phyloP scores from a whole-genome alignment of 2,797 vertebrate species.

The Dendrocincla fuliginosa region DNA sequence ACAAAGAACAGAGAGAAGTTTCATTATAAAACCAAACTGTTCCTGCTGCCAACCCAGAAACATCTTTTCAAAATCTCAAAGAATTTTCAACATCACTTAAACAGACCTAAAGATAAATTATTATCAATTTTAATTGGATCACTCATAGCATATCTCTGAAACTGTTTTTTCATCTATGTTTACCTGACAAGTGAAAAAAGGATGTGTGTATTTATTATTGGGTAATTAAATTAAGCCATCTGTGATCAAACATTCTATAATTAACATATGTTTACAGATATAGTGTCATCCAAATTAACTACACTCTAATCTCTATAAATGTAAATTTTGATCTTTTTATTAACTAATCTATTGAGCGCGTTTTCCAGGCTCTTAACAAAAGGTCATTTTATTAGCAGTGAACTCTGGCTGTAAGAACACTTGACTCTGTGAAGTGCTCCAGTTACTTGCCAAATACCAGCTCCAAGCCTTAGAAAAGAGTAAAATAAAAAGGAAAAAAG shows the following conservation, averaged over 20 bases:
- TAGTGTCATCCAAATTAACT: neutral
- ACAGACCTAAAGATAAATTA: neutral
- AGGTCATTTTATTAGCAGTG: neutral
- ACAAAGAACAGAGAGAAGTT: neutral
- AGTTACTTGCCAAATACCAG: neutral
- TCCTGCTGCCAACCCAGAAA: neutral
- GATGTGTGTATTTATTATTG: neutral
- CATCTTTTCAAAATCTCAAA: neutral
- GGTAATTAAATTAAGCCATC: constrained; percentile 3
- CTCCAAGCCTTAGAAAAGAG: neutral
- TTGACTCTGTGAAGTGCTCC: neutral
- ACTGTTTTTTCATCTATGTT: neutral
- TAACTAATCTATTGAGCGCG: neutral
- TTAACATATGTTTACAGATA: constrained; percentile 15
- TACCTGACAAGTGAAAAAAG: neutral
- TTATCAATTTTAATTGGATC: neutral
- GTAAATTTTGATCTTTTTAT: neutral
- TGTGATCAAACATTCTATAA: neutral
- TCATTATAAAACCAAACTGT: neutral
- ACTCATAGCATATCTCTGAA: neutral
- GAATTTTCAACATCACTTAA: neutral
- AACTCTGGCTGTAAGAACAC: neutral
- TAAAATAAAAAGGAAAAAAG: no score
- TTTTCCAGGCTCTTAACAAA: neutral
- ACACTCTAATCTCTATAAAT: neutral